Percentiles rank a stretch among this genome's conserved stretches.
Conservation (phyloP, 2,888 invertebrate genomes). For the Esperia sulphurella region DNA sequence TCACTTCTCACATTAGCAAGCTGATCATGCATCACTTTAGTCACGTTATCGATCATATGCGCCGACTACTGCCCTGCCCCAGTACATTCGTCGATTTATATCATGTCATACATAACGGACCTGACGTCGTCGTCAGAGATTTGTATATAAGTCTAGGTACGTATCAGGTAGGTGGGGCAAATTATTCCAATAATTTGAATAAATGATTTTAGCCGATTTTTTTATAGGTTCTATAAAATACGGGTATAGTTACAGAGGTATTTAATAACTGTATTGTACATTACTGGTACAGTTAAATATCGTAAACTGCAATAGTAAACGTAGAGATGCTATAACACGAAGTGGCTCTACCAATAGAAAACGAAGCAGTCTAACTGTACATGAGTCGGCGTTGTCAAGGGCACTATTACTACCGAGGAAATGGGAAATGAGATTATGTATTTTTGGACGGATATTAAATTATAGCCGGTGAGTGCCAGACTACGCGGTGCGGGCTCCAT, state of each 20-base stretch:
- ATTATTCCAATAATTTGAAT: no score
- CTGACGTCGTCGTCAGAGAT: slow-evolving; percentile 1
- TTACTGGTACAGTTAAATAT: no score
- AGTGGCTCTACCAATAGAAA: slow-evolving; percentile 4
- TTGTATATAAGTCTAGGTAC: no score
- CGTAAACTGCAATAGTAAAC: no score
- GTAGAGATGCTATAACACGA: no score
- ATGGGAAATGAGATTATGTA: slow-evolving; percentile 49
- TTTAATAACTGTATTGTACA: no score
- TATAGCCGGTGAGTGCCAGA: slow-evolving; percentile 59
- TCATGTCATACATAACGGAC: slow-evolving; percentile 20
- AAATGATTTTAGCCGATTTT: no score
- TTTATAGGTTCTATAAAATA: no score
- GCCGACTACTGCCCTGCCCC: slow-evolving; percentile 10
- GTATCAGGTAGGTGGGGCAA: no score
- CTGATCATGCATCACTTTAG: slow-evolving; percentile 34
- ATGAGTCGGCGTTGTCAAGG: slow-evolving; percentile 38
- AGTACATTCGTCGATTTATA: slow-evolving; percentile 22
- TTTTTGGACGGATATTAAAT: slow-evolving; percentile 76
- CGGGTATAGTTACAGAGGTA: no score
- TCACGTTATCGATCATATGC: slow-evolving; percentile 35
- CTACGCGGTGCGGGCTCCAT: slow-evolving; percentile 61
- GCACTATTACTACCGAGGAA: slow-evolving; percentile 46
- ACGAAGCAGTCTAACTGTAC: slow-evolving; percentile 22
- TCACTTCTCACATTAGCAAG: slow-evolving; percentile 9